phyloP scores from a whole-genome alignment of 2,113 vertebrate genomes.

The Misgurnus mizolepis region DNA sequence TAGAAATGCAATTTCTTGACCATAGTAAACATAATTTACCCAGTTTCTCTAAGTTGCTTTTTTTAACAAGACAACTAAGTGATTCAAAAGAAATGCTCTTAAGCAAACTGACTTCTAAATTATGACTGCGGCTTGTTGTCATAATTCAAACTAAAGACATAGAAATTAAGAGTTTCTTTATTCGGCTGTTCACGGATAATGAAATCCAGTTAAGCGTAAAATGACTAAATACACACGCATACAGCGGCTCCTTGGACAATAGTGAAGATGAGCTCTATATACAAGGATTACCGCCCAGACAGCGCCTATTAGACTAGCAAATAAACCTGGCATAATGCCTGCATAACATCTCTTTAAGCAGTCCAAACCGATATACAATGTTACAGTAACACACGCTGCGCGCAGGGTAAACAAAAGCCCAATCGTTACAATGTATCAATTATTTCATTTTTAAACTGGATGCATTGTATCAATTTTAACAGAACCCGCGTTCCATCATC shows the following conservation, averaged over 20 bases:
- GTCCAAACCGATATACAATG: background rate
- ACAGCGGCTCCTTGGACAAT: conserved; percentile 12
- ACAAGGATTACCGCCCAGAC: background rate
- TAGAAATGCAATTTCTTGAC: too few species aligned
- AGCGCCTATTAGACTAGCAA: conserved; percentile 29
- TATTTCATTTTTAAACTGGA: background rate
- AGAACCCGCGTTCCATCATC: conserved; percentile 10
- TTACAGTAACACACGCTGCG: conserved; percentile 9
- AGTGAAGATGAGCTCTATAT: conserved; percentile 1
- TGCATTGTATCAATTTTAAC: background rate
- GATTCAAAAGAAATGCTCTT: background rate
- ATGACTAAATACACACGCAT: conserved; percentile 15
- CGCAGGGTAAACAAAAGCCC: background rate
- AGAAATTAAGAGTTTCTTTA: background rate
- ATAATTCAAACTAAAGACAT: background rate
- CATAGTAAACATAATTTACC: background rate
- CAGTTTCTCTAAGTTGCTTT: background rate
- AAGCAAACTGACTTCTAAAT: background rate
- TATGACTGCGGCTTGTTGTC: background rate
- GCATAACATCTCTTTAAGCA: conserved; percentile 17
- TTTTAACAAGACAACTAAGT: background rate
- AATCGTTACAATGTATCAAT: conserved; percentile 23
- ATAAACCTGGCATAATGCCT: conserved; percentile 32
- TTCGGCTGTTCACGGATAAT: background rate
- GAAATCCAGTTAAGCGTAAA: background rate